These are phyloP conservation scores for Hoplodrina ambigua DNA, from an alignment of 2,888 invertebrate species.

Conservation along the genomic window DNA sequence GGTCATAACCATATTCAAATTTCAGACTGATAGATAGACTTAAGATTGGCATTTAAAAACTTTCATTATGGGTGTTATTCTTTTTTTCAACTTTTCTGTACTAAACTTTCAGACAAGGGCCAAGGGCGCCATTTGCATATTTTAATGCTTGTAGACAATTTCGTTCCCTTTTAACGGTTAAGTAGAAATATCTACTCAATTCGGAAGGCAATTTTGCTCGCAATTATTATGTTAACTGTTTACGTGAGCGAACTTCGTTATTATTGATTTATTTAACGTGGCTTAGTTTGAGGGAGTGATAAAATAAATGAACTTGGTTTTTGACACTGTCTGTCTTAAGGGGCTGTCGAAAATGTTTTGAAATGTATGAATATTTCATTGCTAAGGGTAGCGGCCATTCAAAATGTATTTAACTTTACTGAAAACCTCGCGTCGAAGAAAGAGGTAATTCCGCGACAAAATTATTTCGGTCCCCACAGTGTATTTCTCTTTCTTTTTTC, in stretches of 20 bases:
- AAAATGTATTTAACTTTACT: slow-evolving; percentile 46
- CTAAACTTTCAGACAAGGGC: slow-evolving; percentile 37
- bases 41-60: slow-evolving; percentile 15
- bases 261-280: slow-evolving; percentile 53
- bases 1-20: slow-evolving; percentile 22
- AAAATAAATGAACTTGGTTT: slow-evolving; percentile 48
- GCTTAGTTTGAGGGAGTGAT: slow-evolving; percentile 31
- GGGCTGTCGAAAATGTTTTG: slow-evolving; percentile 37
- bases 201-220: slow-evolving; percentile 37
- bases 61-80: neutral
- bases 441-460: slow-evolving; percentile 22
- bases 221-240: slow-evolving; percentile 59
- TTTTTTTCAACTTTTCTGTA: slow-evolving; percentile 34
- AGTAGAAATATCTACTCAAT: slow-evolving; percentile 42
- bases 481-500: slow-evolving; percentile 2
- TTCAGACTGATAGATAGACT: slow-evolving; percentile 4
- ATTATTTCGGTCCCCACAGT: slow-evolving; percentile 35
- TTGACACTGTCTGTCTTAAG: slow-evolving; percentile 24
- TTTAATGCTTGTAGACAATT: slow-evolving; percentile 39
- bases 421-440: slow-evolving; percentile 17
- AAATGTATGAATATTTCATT: slow-evolving; percentile 52
- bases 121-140: slow-evolving; percentile 54
- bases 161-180: slow-evolving; percentile 31
- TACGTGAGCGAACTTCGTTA: slow-evolving; percentile 53
- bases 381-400: slow-evolving; percentile 26